A percentile compares a stretch with the other conserved stretches of the same genome.
Conservation (phyloP, 2,113 vertebrate genomes). For the Neogale vison region DNA sequence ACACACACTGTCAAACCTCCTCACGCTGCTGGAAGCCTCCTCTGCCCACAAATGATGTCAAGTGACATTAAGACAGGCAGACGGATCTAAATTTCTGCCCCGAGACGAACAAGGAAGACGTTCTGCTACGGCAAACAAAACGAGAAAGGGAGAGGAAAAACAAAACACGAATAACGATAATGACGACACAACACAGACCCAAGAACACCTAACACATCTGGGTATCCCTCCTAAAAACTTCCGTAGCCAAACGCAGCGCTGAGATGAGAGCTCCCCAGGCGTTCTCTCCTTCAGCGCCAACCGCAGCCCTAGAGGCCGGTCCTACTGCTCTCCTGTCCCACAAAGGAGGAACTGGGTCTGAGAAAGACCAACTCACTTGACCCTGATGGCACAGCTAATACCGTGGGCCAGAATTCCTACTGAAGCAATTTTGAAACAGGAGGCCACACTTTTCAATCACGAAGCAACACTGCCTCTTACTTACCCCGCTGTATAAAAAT, state of each 20-base stretch:
- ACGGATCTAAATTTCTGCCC: background rate
- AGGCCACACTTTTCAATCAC: too few relatives aligned
- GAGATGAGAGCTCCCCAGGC: too few relatives aligned
- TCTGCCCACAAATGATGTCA: background rate
- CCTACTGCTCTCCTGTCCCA: background rate
- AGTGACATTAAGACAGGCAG: background rate
- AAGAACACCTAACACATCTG: fast-evolving
- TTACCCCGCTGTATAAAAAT: background rate
- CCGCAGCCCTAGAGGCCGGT: fast-evolving
- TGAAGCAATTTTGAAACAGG: background rate
- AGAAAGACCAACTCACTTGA: background rate
- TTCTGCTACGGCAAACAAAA: background rate
- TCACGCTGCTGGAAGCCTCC: background rate
- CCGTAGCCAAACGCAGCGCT: fast-evolving
- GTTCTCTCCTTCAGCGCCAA: background rate
- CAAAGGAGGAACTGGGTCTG: background rate
- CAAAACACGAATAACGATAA: background rate
- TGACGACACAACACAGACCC: fast-evolving
- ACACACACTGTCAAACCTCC: background rate
- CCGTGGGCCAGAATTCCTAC: background rate
- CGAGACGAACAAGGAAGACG: background rate
- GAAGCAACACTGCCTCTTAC: background rate
- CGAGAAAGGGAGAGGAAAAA: background rate
- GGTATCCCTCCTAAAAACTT: fast-evolving
- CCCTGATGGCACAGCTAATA: background rate